Conservation (phyloP, 1,140 invertebrate species). For the Sinella curviseta region DNA sequence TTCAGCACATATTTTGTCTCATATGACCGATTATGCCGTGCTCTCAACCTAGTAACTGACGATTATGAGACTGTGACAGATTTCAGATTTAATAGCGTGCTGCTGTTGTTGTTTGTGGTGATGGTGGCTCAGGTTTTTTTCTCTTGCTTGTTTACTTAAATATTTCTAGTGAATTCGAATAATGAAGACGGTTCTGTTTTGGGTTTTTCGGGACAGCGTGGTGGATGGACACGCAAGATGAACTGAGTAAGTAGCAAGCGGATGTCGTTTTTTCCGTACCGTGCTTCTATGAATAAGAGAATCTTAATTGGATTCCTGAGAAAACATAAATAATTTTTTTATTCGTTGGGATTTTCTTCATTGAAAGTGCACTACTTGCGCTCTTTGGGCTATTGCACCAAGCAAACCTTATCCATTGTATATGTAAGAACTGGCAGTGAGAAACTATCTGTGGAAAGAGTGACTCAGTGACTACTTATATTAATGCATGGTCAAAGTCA, state of each 20-base stretch:
- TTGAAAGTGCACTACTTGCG: no score
- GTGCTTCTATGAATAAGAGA: no score
- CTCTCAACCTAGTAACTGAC: conserved; percentile 5
- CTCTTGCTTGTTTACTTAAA: background rate
- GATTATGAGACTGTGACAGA: conserved; percentile 13
- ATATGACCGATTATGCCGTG: background rate
- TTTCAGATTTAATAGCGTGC: background rate
- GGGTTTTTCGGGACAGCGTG: background rate
- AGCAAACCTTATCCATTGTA: no score
- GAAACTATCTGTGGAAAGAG: no score
- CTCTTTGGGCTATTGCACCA: no score
- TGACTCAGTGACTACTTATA: no score
- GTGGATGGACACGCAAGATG: background rate
- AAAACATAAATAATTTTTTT: no score
- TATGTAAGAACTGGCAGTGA: no score
- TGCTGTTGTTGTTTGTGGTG: background rate
- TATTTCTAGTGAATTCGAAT: background rate
- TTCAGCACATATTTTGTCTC: background rate
- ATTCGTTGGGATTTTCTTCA: no score
- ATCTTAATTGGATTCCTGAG: no score
- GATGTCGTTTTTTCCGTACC: background rate
- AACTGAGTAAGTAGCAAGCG: background rate
- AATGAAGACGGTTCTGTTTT: background rate
- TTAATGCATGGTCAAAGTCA: no score
- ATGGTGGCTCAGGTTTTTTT: background rate